Evolutionary conservation across 1,140 invertebrate genomes (phyloP), one percentile per base, ranked within the genome.

Genomic region (Cydia splendana): DNA sequence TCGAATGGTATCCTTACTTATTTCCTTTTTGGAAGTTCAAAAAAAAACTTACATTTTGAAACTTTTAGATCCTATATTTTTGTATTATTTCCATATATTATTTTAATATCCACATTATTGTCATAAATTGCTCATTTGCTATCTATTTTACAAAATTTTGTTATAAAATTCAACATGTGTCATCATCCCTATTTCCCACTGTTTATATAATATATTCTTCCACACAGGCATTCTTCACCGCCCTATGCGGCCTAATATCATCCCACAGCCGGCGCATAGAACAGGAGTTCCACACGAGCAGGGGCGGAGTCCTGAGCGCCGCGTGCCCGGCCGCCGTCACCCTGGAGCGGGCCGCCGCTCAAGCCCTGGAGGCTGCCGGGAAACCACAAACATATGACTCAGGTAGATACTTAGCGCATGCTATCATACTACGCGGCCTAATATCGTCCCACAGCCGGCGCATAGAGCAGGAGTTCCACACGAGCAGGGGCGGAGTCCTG

Each of bases 261-360:
- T 74, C 80, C 0, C 85, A 88, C 76, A 82, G 78, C 4, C 88
- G 88, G 0, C 82, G 79, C 2, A 85, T 91, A 10, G 90, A 91
- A 74, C 74, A 81, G 0, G 24, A 65, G 2, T 87, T 89, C 78
- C 77, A 77, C 0, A 65, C 79, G 0, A 84, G 88, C 0, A 71
- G 76, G 18, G 38, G 57, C 9, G 88, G 90, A 0, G 90, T 90
- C 13, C 84, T 90, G 1, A 87, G 85, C 42, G 76, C 77, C 13
- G 80, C 77, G 2, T 91, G 88, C 78, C 88, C 88, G 0, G 86
- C 88, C 0, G 71, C 91, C 0, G 74, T 90, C 45, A 65, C 81
- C 5, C 80, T 92, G 57, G 86, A 88, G 74, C 51, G 80, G 0
- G 86, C 88, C 9, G 79, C 84, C 5, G 77, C 82, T 0, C 76